Evolutionary conservation across 1,140 invertebrate species (phyloP).

Genomic region (Steinernema feltiae): DNA sequence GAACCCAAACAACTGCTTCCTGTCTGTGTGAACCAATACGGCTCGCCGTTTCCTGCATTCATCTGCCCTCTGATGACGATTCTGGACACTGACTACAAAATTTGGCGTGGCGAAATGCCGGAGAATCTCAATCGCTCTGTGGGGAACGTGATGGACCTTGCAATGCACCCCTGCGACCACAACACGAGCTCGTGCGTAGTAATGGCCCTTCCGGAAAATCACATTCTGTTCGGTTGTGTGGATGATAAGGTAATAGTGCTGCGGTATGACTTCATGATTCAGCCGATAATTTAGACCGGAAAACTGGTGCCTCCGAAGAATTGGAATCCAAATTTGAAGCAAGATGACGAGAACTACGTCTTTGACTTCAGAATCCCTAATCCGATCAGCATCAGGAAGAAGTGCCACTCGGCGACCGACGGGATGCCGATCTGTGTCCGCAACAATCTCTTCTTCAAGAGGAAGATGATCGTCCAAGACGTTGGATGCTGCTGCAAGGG

Average conservation of each 20-base stretch:
- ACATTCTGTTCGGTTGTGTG: constrained; percentile 23
- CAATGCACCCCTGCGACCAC: constrained; percentile 19
- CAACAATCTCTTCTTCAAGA: constrained; percentile 15
- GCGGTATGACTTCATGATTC: not conserved
- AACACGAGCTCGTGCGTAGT: constrained; percentile 17
- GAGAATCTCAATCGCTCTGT: not conserved
- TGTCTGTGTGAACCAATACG: not conserved
- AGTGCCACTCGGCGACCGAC: not conserved
- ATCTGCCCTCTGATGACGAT: constrained; percentile 21
- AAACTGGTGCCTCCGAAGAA: constrained; percentile 22
- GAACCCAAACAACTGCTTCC: not conserved
- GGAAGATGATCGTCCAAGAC: constrained; percentile 2
- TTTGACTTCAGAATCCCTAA: constrained; percentile 16
- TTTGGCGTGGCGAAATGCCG: constrained; percentile 4
- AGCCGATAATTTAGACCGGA: constrained; percentile 20
- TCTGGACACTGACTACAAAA: constrained; percentile 14
- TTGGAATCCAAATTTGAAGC: not conserved
- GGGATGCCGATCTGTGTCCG: constrained; percentile 8
- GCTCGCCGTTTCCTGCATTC: constrained; percentile 13
- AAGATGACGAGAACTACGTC: not conserved
- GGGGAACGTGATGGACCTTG: not conserved
- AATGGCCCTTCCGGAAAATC: constrained; percentile 19
- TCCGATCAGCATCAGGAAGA: not conserved
- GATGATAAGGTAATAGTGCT: constrained; percentile 16
- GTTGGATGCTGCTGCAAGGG: constrained; percentile 22